phyloP scores from a whole-genome alignment of 2,113 vertebrate genomes.

The Eulemur rufifrons region DNA sequence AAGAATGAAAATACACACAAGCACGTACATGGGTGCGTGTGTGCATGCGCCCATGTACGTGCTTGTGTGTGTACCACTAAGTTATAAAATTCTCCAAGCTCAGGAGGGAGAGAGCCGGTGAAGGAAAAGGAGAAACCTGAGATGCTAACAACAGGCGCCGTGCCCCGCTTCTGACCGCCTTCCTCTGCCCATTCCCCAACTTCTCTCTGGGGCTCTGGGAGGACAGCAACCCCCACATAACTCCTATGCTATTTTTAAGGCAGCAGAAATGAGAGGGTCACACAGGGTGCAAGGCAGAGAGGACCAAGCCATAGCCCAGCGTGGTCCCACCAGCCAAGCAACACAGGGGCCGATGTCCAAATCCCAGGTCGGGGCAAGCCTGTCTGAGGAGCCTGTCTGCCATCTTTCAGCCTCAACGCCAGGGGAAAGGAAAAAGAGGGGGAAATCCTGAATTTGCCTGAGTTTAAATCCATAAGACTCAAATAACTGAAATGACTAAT shows the following conservation, averaged over 20 bases:
- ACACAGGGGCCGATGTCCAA: not conserved
- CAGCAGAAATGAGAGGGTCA: not conserved
- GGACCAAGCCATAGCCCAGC: not conserved
- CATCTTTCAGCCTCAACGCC: too few relatives aligned
- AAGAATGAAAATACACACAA: not conserved
- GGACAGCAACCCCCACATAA: not conserved
- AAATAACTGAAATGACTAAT: not conserved
- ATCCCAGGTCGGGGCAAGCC: accelerated
- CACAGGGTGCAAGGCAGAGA: not conserved
- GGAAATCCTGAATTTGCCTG: not conserved
- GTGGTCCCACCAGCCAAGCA: not conserved
- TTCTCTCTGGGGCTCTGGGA: not conserved
- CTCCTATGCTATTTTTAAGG: not conserved
- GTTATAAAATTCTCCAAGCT: not conserved
- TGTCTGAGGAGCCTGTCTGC: not conserved
- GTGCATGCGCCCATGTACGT: too few relatives aligned
- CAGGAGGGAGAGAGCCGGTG: not conserved
- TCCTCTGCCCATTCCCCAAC: not conserved
- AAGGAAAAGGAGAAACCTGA: not conserved
- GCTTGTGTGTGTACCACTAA: too few relatives aligned
- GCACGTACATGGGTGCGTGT: too few relatives aligned
- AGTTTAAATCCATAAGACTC: not conserved
- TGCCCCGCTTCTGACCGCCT: too few relatives aligned
- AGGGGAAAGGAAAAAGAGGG: not conserved
- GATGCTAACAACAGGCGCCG: too few relatives aligned